phyloP scores from a whole-genome alignment of 2,113 vertebrate species.

The Erythrolamprus reginae region DNA sequence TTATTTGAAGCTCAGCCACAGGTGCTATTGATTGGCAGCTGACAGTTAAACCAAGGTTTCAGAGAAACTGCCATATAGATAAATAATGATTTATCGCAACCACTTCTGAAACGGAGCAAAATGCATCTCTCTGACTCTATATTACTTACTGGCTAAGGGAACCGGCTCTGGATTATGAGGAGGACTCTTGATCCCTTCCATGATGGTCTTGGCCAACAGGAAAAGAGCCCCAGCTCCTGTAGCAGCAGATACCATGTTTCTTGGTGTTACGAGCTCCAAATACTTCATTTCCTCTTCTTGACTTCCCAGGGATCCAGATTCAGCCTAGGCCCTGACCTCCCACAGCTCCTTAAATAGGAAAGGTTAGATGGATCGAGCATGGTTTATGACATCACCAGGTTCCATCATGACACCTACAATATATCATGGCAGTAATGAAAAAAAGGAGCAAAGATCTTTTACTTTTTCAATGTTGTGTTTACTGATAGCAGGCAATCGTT shows the following conservation, averaged over 20 bases:
- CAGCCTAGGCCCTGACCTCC: not conserved
- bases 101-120: not conserved
- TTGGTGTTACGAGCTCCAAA: slow-evolving; percentile 41
- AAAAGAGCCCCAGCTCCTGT: slow-evolving; percentile 49
- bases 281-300: slow-evolving; percentile 21
- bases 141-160: slow-evolving; percentile 61
- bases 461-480: not conserved
- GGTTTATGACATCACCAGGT: slow-evolving; percentile 27
- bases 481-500: not conserved
- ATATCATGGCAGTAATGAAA: not conserved
- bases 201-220: slow-evolving; percentile 58
- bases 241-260: slow-evolving; percentile 48
- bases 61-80: not conserved
- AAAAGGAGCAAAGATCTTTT: not conserved
- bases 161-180: slow-evolving; percentile 28
- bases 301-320: slow-evolving; percentile 2
- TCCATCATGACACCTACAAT: not conserved
- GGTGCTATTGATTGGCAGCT: not conserved
- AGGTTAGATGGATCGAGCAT: not conserved
- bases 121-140: not conserved
- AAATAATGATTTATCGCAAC: not conserved
- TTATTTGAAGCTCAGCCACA: not conserved
- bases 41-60: not conserved
- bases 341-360: not conserved
- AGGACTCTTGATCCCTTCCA: slow-evolving; percentile 33